Base-by-base conservation (phyloP, 2,888 invertebrate species). In the Gnatocerus cornutus region DNA sequence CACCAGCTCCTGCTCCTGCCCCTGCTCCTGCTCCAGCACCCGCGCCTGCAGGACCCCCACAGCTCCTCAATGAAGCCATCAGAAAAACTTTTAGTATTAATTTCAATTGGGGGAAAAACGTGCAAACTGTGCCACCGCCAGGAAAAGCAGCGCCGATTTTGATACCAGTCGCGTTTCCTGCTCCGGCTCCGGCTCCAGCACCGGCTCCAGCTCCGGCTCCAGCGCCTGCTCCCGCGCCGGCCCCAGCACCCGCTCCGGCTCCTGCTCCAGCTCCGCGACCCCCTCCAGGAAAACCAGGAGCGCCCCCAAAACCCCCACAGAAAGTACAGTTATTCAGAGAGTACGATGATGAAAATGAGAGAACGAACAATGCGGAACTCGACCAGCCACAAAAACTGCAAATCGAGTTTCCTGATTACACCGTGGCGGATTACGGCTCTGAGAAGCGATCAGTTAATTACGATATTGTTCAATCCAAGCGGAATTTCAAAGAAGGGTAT, bases 41-140 rank as follows among this genome's bases (percentile, higher is more conserved):
- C 7, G 71, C 73, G 14, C 73, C 65, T 2, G 61, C 70, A 6
- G 71, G 67, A 9, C 61, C 76, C 16, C 78, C 82, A 9, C 79
- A 79, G 4, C 69, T 81, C n/a, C 68, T 83, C 16, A 81, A 82
- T 9, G 84, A 84, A 74, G 80, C 82, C 29, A 78, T 84, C 1
- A 73, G 82, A 43, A 82, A 84, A 75, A 80, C 81, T 9, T 84
- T 85, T 67, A 84, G 82, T 73, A 71, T 85, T 7, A 83, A 82
- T 46, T 80, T 85, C 53, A 84, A 84, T 69, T 84, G 83, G 82
- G 81, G 83, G 67, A 82, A 81, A 70, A 82, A 81, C 62, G 77
- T 56, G 74, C 79, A n/a, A 37, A 55, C 21, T 72, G 71, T 59
- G 10, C 69, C 74, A 52, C 71, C 75, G 50, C 68, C 77, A 59